A percentile compares a stretch with the other conserved stretches of the same genome.
Evolutionary conservation across 2,888 invertebrate species (phyloP).

Genomic region (Gandaritis pyraliata): DNA sequence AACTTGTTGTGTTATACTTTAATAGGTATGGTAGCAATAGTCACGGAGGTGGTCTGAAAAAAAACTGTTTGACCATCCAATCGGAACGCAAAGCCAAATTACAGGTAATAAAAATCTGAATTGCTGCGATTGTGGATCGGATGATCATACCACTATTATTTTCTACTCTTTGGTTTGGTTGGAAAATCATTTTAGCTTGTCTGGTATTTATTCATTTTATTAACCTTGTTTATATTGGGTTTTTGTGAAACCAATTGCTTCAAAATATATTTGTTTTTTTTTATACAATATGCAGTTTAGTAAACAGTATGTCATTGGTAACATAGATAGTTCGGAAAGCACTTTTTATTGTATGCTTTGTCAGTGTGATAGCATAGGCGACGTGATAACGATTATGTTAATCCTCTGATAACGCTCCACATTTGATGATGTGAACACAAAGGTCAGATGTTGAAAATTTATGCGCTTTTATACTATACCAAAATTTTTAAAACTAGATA

Average conservation of each 20-base stretch:
- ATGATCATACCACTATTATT: constrained; percentile 37
- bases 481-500: too few species aligned
- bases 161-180: constrained; percentile 14
- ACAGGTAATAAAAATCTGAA: constrained; percentile 54
- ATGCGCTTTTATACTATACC: too few species aligned
- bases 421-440: constrained; percentile 36
- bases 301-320: not conserved
- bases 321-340: constrained; percentile 10
- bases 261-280: too few species aligned
- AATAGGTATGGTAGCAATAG: not conserved
- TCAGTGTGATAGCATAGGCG: constrained; percentile 5
- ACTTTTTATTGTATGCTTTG: constrained; percentile 9
- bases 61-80: constrained; percentile 46
- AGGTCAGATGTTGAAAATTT: constrained; percentile 28
- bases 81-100: constrained; percentile 55
- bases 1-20: too few species aligned
- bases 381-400: constrained; percentile 36
- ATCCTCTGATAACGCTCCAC: constrained; percentile 34
- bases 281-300: too few species aligned
- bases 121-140: constrained; percentile 47
- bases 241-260: too few species aligned
- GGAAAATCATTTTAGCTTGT: constrained; percentile 6
- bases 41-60: constrained; percentile 12
- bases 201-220: not conserved
- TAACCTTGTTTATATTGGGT: too few species aligned